These are phyloP conservation scores for Enoplosus armatus DNA, from an alignment of 2,797 vertebrate species.

Conservation along the genomic window DNA sequence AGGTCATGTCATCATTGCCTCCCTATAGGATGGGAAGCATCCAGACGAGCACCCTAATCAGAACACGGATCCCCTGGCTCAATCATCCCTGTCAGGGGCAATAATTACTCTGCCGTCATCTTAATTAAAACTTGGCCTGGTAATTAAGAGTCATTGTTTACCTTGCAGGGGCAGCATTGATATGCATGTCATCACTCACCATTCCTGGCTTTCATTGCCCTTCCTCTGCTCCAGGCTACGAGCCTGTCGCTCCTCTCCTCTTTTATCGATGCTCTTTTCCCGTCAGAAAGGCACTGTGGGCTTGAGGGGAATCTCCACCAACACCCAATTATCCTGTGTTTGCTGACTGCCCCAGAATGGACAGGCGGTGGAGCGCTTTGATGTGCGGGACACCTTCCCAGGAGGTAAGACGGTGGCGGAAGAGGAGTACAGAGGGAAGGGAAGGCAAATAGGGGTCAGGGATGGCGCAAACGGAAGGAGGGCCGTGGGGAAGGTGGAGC, in stretches of 20 bases:
- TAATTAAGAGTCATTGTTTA: constrained; percentile 96
- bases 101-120: constrained; percentile 92
- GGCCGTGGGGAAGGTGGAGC: not conserved
- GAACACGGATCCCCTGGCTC: constrained; percentile 82
- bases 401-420: constrained; percentile 29
- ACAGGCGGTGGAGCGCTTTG: constrained; percentile 51
- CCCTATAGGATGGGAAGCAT: constrained; percentile 82
- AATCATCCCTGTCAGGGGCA: constrained; percentile 93
- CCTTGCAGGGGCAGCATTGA: constrained; percentile 88
- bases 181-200: constrained; percentile 85
- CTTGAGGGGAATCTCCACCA: constrained; percentile 59
- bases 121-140: constrained; percentile 94
- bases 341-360: constrained; percentile 71
- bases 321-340: constrained; percentile 77
- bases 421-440: not conserved
- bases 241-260: constrained; percentile 47
- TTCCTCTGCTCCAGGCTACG: constrained; percentile 58
- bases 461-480: not conserved
- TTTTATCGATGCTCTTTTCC: constrained; percentile 65
- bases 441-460: constrained; percentile 44
- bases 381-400: constrained; percentile 72
- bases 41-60: constrained; percentile 87
- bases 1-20: constrained; percentile 88
- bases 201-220: constrained; percentile 64
- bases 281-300: constrained; percentile 58